Base-by-base conservation (phyloP, 2,113 vertebrate genomes). In the Illadopsis cleaveri region DNA sequence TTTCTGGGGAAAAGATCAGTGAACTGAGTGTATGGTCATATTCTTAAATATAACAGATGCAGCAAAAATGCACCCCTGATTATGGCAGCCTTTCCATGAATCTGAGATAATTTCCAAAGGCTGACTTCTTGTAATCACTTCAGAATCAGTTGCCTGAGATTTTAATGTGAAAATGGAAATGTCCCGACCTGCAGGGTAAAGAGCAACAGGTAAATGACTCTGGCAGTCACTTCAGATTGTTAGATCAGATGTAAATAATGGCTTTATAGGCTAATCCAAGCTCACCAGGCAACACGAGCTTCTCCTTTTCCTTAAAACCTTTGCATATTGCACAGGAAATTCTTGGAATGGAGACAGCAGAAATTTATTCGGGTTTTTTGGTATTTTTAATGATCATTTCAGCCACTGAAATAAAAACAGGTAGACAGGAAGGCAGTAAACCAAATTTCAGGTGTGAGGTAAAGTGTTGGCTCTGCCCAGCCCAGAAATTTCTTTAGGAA, bases 1-100 rank as follows among this genome's bases (percentile, higher is more conserved):
- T 78, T 60, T 48, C 37, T 38, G 60, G 48, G 37, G 53, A 60
- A 71, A 68, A 88, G 65, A 38, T n/a, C 44, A 50, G 22, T 31
- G 40, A 87, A 38, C 8, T 48, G 38, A 37, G 11, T 27, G 23
- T 2, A 1, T 4, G 2, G 33, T 18, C 13, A 1, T 47, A 3
- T 44, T 81, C 47, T 78, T 68, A 58, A 81, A 51, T 5, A 2
- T 5, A 66, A 56, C 8, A 37, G n/a, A 61, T 24, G 33, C 7
- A 38, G 16, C 62, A 13, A 70, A 77, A 80, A 51, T 13, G 24
- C 33, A 8, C 20, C 19, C 4, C 47, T 60, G 20, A 31, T 78
- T 60, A 44, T 6, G 15, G 8, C 25, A 79, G 58, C 3, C 35
- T 83, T 77, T 45, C 11, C 8, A 11, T 28, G 28, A 50, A 14